These are phyloP conservation scores for Harlomillsia oculata DNA, from an alignment of 1,140 invertebrate species.

Conservation along the genomic window DNA sequence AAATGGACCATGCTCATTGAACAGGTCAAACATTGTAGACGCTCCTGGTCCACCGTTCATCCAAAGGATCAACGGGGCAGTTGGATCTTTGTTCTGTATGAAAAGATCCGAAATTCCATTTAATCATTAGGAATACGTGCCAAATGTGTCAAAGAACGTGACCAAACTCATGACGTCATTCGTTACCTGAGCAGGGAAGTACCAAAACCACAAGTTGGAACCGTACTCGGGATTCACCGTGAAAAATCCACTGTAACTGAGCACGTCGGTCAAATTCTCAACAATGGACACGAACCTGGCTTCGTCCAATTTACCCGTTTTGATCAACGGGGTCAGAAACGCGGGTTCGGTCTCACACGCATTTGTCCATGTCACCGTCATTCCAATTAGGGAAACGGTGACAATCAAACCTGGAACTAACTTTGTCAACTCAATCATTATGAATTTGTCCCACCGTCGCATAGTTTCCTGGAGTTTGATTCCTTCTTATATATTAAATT, in stretches of 20 bases:
- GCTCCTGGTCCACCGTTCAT: conserved; percentile 48
- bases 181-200: conserved; percentile 42
- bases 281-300: conserved; percentile 9
- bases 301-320: conserved; percentile 9
- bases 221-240: conserved; percentile 43
- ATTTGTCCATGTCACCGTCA: no score
- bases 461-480: no score
- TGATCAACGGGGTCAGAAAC: conserved; percentile 15
- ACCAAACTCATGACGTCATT: no score
- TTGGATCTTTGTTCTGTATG: conserved; percentile 35
- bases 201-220: conserved; percentile 48
- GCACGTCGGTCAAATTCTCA: not conserved
- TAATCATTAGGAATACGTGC: no score
- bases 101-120: no score
- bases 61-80: conserved; percentile 45
- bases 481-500: no score
- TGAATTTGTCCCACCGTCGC: no score
- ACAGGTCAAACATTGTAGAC: conserved; percentile 46
- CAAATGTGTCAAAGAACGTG: no score
- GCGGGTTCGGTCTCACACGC: no score
- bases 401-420: no score
- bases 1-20: conserved; percentile 46
- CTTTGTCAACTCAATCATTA: no score
- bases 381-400: no score
- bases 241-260: conserved; percentile 42